These are phyloP conservation scores for Odontocolon sp. DNA, from an alignment of 2,888 invertebrate species.

Conservation along the genomic window DNA sequence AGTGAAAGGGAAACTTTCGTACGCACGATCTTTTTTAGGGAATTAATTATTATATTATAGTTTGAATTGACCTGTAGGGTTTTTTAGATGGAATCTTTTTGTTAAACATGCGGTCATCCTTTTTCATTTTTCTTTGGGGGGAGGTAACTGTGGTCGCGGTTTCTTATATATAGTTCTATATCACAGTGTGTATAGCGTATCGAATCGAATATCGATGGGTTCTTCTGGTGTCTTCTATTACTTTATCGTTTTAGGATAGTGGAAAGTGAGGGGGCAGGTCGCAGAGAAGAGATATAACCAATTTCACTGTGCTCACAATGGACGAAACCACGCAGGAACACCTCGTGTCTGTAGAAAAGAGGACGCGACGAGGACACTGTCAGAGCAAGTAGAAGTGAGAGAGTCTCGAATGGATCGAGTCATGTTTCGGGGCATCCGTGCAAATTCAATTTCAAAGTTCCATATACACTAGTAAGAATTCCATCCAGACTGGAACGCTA, in stretches of 20 bases:
- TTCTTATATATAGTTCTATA: background rate
- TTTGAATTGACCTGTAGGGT: background rate
- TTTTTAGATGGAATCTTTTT: background rate
- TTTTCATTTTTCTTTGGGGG: conserved; percentile 16
- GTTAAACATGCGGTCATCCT: background rate
- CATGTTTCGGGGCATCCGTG: conserved; percentile 57
- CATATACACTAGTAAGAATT: conserved; percentile 68
- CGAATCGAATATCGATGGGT: conserved; percentile 45
- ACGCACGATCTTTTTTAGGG: background rate
- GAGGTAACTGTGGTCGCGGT: conserved; percentile 19
- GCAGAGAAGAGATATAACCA: conserved; percentile 31
- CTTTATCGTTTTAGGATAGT: conserved; percentile 51
- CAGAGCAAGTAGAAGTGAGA: conserved; percentile 15
- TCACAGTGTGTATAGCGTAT: conserved; percentile 17
- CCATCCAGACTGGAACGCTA: conserved; percentile 63
- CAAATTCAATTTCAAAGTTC: conserved; percentile 62
- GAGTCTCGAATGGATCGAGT: conserved; percentile 49
- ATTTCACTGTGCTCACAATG: conserved; percentile 56
- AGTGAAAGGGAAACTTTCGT: conserved; percentile 13
- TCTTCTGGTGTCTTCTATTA: conserved; percentile 41
- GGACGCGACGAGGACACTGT: conserved; percentile 21
- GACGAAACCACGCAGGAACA: conserved; percentile 45
- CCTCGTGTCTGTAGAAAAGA: conserved; percentile 39
- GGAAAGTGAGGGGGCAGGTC: conserved; percentile 2
- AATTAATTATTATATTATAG: background rate